Evolutionary conservation across 1,140 invertebrate genomes (phyloP).

Genomic region (Drosophila bipectinata): DNA sequence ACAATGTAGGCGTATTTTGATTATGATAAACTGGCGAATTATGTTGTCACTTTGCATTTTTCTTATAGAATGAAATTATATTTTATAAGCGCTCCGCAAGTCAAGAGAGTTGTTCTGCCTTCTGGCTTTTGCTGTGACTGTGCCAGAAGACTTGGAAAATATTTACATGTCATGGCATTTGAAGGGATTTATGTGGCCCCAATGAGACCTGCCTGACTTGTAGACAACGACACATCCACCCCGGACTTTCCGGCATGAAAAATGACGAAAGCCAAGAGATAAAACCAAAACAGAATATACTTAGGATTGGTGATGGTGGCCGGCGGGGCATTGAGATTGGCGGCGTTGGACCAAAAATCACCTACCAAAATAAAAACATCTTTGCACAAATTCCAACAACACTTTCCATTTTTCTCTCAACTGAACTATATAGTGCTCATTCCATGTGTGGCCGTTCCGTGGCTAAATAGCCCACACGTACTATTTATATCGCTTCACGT

Average conservation of each 20-base stretch:
- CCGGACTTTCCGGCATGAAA: constrained; percentile 60
- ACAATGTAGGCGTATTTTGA: constrained; percentile 83
- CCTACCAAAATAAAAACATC: constrained; percentile 18
- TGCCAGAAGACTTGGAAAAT: constrained; percentile 59
- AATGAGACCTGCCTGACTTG: constrained; percentile 52
- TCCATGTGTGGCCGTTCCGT: constrained; percentile 24
- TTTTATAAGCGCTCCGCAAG: constrained; percentile 65
- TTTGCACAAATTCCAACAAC: constrained; percentile 22
- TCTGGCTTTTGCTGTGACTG: constrained; percentile 29
- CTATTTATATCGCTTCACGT: constrained; percentile 73
- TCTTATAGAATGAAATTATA: constrained; percentile 82
- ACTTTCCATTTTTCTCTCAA: constrained; percentile 3
- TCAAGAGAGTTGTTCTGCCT: constrained; percentile 37
- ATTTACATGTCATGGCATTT: constrained; percentile 76
- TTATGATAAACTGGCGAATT: constrained; percentile 84
- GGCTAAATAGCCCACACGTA: constrained; percentile 45
- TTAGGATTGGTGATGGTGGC: constrained; percentile 46
- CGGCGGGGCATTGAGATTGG: constrained; percentile 3
- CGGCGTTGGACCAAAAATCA: constrained; percentile 5
- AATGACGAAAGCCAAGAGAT: constrained; percentile 41
- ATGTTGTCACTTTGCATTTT: constrained; percentile 83
- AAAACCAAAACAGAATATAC: constrained; percentile 34
- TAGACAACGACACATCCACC: constrained; percentile 42
- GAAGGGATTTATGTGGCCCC: constrained; percentile 76
- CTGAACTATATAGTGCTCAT: constrained; percentile 27